Conservation (phyloP, 2,113 vertebrate genomes). For the Ictalurus furcatus region DNA sequence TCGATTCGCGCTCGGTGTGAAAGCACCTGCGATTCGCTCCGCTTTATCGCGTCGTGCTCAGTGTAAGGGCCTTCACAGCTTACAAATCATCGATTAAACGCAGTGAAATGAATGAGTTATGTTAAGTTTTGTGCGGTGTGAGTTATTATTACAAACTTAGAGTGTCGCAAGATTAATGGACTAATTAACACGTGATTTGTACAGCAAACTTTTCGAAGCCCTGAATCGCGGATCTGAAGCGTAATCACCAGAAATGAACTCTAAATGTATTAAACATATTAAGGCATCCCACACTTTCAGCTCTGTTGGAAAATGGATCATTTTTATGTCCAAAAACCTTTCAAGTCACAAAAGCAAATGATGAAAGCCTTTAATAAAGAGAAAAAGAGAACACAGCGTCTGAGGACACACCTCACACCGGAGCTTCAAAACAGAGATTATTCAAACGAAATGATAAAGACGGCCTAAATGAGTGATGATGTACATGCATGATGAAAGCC, state of each 20-base stretch:
- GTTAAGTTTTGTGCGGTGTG: not conserved
- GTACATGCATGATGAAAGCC: not conserved
- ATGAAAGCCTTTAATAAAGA: constrained; percentile 27
- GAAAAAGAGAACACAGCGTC: not conserved
- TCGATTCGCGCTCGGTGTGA: no score
- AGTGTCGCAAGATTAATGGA: not conserved
- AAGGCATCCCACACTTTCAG: not conserved
- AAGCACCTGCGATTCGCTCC: no score
- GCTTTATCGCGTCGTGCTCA: no score
- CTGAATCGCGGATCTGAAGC: not conserved
- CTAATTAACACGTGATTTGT: not conserved
- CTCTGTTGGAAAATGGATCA: constrained; percentile 1
- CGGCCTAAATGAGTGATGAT: not conserved
- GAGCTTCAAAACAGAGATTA: constrained; percentile 9
- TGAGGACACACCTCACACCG: not conserved
- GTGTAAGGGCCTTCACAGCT: not conserved
- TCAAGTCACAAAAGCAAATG: constrained; percentile 15
- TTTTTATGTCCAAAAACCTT: not conserved
- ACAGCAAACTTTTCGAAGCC: not conserved
- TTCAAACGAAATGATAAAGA: not conserved
- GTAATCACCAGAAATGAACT: not conserved
- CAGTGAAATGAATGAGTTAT: not conserved
- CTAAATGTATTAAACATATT: not conserved
- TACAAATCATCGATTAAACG: not conserved
- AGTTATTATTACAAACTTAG: not conserved